Base-by-base conservation (phyloP, 2,888 invertebrate genomes). In the Noctua janthe region DNA sequence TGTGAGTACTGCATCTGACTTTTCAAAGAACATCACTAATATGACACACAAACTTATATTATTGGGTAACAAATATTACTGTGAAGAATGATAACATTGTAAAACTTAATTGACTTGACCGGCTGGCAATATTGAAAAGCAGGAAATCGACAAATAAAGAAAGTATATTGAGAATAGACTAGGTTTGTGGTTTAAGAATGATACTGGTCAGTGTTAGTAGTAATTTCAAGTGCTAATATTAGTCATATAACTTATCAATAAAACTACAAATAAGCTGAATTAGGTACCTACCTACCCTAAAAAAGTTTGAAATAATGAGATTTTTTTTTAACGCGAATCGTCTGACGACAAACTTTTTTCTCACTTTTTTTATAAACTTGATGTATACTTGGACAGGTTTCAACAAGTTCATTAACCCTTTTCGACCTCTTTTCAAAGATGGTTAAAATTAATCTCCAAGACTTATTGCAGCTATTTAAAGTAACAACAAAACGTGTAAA, bases 341-440 rank as follows among this genome's bases (percentile, higher is more conserved):
- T 49, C 29, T 20, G 39, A 43, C n/a, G 10, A 23, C 35, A 59
- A 62, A 35, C 15, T 49, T 78, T 80, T 80, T 67, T 66, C 15
- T n/a, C 10, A 39, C 13, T 76, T 86, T 81, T 83, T 62, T 76
- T 80, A n/a, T 70, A 6, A 54, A 78, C 43, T 78, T 80, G 35
- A 17, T 66, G 62, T 56, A 83, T 83, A 87, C 69, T 87, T 88
- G 86, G 88, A 94, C 96, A 94, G 83, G 95, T 95, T 90, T 74
- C 81, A 91, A 95, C 95, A 95, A 87, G 95, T 95, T 95, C 94
- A 92, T 75, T 92, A 94, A 95, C 94, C 95, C 91, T 81, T 66
- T 29, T 62, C 91, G 91, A 93, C 91, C 90, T 89, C 85, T 74
- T 85, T 85, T 35, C 70, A 76, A 80, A 83, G 72, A 69, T 69